A percentile compares a stretch with the other conserved stretches of the same genome.
phyloP scores from a whole-genome alignment of 2,113 vertebrate species.

The Rhagologus leucostigma region DNA sequence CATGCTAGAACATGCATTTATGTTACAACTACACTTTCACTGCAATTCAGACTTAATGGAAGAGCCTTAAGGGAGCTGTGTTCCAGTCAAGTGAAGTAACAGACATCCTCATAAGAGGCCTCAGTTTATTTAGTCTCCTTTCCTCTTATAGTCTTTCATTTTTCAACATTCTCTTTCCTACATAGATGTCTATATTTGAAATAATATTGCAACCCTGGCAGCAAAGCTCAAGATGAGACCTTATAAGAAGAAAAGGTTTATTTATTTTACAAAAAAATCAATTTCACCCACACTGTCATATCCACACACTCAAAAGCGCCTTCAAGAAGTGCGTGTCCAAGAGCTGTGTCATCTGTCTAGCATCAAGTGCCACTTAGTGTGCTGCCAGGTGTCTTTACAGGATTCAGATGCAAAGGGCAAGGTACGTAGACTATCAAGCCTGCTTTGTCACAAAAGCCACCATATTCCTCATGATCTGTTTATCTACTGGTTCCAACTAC shows the following conservation, averaged over 20 bases:
- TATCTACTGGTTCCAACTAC: background rate
- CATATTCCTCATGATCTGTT: background rate
- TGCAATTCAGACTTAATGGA: background rate
- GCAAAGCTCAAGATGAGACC: background rate
- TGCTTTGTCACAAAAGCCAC: background rate
- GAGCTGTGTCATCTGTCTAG: background rate
- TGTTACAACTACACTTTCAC: background rate
- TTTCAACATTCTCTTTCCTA: background rate
- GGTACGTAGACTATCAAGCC: rapidly evolving
- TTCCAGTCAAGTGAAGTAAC: background rate
- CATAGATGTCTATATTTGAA: background rate
- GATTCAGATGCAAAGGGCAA: background rate
- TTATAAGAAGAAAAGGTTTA: background rate
- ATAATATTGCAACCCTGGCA: background rate
- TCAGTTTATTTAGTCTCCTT: background rate
- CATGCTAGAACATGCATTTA: background rate
- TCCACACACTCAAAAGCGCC: background rate
- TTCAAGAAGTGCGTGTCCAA: background rate
- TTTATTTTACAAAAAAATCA: background rate
- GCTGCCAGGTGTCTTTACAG: background rate
- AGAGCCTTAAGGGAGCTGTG: background rate
- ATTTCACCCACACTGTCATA: background rate
- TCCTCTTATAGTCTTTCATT: background rate
- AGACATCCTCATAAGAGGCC: background rate
- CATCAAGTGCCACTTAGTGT: background rate